These are phyloP conservation scores for Empidonax traillii DNA, from an alignment of 2,113 vertebrate species.

Conservation along the genomic window DNA sequence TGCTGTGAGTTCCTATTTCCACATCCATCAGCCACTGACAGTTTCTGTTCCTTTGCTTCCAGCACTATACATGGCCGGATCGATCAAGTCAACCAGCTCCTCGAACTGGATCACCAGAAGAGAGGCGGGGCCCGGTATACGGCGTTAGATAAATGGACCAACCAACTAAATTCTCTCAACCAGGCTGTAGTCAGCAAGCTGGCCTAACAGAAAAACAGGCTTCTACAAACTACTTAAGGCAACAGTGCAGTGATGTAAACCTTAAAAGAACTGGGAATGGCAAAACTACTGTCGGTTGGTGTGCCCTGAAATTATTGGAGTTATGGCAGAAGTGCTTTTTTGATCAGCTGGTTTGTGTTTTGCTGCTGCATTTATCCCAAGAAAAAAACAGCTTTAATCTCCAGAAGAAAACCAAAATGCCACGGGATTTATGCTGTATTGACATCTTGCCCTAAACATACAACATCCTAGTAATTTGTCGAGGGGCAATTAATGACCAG, in stretches of 20 bases:
- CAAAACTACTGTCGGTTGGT: constrained; percentile 83
- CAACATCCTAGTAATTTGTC: constrained; percentile 80
- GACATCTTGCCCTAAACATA: constrained; percentile 81
- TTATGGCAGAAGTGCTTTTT: constrained; percentile 85
- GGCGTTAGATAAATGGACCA: constrained; percentile 99
- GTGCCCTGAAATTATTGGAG: constrained; percentile 83
- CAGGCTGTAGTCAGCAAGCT: constrained; percentile 99
- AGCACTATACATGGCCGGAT: constrained; percentile 97
- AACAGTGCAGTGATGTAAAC: constrained; percentile 80
- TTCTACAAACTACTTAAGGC: constrained; percentile 74
- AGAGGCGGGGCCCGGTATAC: constrained; percentile 96
- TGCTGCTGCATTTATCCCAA: constrained; percentile 88
- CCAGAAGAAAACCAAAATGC: constrained; percentile 88
- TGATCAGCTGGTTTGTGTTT: constrained; percentile 88
- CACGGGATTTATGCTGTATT: constrained; percentile 84
- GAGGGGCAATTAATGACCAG: constrained; percentile 78
- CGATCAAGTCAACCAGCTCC: constrained; percentile 95
- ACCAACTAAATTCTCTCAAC: constrained; percentile 99
- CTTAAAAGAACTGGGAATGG: constrained; percentile 82
- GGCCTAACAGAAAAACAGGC: constrained; percentile 84
- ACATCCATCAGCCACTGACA: neutral
- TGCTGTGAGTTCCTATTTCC: neutral
- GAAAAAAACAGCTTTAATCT: constrained; percentile 89
- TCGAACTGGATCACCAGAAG: constrained; percentile 99
- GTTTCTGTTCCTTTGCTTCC: constrained; percentile 22